These are phyloP conservation scores for Himalopsyche anomala DNA, from an alignment of 2,888 invertebrate species.

Conservation along the genomic window DNA sequence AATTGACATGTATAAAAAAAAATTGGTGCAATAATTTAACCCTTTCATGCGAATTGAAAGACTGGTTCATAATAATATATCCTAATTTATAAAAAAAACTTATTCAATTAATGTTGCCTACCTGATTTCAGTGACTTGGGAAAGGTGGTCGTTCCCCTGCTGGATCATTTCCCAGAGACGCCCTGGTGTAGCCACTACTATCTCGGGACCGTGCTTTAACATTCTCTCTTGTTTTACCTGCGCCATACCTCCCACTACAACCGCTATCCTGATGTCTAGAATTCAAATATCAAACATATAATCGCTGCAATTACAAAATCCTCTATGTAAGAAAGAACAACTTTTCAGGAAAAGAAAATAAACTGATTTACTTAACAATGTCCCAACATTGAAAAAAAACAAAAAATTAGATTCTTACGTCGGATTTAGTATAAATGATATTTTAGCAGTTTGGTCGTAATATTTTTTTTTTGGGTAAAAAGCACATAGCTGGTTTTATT, in stretches of 20 bases:
- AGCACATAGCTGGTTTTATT: no score
- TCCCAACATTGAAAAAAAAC: background rate
- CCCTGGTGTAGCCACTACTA: constrained; percentile 98
- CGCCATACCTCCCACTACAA: constrained; percentile 96
- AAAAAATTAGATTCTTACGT: background rate
- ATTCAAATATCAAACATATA: constrained; percentile 35
- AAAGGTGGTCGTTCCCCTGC: constrained; percentile 86
- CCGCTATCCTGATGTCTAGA: constrained; percentile 82
- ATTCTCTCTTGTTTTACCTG: constrained; percentile 95
- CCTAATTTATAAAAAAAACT: no score
- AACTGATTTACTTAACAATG: background rate
- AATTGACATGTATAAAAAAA: no score
- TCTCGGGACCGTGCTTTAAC: constrained; percentile 89
- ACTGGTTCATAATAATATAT: no score
- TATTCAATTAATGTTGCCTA: constrained; percentile 69
- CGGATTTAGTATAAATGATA: no score
- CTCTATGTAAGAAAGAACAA: no score
- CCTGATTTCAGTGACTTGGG: constrained; percentile 83
- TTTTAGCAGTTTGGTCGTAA: no score
- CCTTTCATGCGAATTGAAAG: no score
- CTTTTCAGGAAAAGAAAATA: no score
- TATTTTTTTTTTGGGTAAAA: no score
- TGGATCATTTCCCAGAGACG: constrained; percentile 95
- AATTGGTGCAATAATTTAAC: no score
- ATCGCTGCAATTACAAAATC: no score